A percentile compares a stretch with the other conserved stretches of the same genome.
Conservation (phyloP, 1,140 invertebrate genomes). For the Centruroides vittatus region DNA sequence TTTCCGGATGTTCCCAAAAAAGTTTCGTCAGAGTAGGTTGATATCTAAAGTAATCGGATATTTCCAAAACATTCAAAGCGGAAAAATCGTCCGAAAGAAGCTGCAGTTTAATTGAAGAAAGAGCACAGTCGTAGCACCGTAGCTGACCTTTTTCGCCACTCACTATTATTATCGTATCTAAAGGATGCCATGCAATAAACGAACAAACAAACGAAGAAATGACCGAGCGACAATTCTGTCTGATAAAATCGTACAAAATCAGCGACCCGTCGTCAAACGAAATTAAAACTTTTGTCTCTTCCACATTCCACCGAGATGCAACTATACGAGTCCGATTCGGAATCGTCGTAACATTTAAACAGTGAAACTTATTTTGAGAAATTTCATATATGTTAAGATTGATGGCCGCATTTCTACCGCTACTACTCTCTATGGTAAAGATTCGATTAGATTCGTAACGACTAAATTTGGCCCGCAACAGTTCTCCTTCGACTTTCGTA, state of each 20-base stretch:
- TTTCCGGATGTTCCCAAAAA: conserved; percentile 1
- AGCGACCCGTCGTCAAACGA: conserved; percentile 1
- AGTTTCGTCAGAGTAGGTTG: background rate
- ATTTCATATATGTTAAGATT: conserved; percentile 12
- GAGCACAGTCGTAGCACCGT: conserved; percentile 10
- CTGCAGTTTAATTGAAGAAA: conserved; percentile 8
- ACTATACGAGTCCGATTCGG: conserved; percentile 1
- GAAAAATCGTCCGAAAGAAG: background rate
- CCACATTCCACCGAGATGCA: conserved; percentile 9
- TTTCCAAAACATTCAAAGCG: conserved; percentile 1
- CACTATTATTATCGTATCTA: conserved; percentile 4
- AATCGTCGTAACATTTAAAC: conserved; percentile 3
- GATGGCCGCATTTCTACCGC: background rate
- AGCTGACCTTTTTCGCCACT: background rate
- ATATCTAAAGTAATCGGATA: background rate
- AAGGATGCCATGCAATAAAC: conserved; percentile 6
- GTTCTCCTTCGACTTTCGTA: conserved; percentile 9
- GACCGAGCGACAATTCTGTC: conserved; percentile 4
- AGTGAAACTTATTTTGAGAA: conserved; percentile 3
- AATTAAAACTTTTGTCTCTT: conserved; percentile 4
- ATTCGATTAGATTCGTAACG: conserved; percentile 7
- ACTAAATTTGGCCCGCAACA: conserved; percentile 9
- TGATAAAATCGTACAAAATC: conserved; percentile 10
- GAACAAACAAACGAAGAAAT: conserved; percentile 3
- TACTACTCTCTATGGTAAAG: conserved; percentile 8